Evolutionary conservation across 2,888 invertebrate species (phyloP), one percentile per base, ranked within the genome.

Genomic region (Chrysolina americana): DNA sequence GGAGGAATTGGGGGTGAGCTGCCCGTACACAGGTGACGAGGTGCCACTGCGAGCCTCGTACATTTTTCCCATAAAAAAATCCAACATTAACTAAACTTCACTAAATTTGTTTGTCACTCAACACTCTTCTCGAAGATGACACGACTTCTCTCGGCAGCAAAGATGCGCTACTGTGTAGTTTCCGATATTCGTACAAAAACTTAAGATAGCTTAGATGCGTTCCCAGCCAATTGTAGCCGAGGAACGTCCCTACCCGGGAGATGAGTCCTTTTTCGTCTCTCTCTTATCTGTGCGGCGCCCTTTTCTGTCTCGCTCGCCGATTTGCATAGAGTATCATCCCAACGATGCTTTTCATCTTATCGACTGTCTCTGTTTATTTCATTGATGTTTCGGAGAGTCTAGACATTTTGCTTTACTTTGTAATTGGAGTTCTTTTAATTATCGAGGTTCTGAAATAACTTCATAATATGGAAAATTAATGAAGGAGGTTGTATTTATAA

Each of bases 21-120:
- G 83, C 44, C 83, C 77, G 74, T 86, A 86, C 72, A 83, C 81
- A 15, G 87, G 87, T 21, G 87, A 87, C 41, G 86, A 83, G 65
- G 86, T 83, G 65, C 84, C 86, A 82, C 85, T 85, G 28, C 85
- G 85, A 72, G 83, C 85, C 80, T 86, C 86, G 77, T 82, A 87
- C 86, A 87, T 87, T 75, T 76, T 77, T 41, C 68, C 41, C 23
- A n/a, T 41, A 72, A 75, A 62, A 59, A 15, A 56, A 71, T 48
- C 41, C 9, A 17, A 28, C 75, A 74, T 50, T 9, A 3, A 59
- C 59, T 28, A 17, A 59, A 59, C 76, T 70, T 59, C 66, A 78
- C 71, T 41, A 65, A 69, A 70, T 72, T 65, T 72, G 5, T n/a
- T 28, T 36, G 68, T 74, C 73, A 70, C 74, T 70, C 63, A 62